A percentile compares a stretch with the other conserved stretches of the same genome.
phyloP scores from a whole-genome alignment of 1,140 invertebrate species.

The Luehdorfia chinensis region DNA sequence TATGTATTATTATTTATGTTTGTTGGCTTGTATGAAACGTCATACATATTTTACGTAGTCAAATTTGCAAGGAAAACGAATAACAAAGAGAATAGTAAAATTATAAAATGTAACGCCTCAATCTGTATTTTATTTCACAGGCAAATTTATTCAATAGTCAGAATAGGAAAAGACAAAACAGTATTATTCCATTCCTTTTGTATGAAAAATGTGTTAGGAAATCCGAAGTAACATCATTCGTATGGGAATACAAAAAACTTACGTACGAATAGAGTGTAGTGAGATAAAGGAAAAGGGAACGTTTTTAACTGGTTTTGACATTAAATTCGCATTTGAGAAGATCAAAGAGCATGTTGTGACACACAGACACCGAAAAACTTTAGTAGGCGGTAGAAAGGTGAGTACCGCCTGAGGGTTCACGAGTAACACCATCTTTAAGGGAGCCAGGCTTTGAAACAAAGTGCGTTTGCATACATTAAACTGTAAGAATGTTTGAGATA shows the following conservation, averaged over 20 bases:
- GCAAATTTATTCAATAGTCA: conserved; percentile 54
- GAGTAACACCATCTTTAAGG: conserved; percentile 64
- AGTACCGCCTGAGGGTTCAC: conserved; percentile 51
- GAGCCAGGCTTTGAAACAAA: conserved; percentile 75
- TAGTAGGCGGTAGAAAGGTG: conserved; percentile 41
- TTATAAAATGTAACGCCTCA: conserved; percentile 43
- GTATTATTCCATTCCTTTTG: conserved; percentile 51
- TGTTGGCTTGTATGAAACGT: conserved; percentile 22
- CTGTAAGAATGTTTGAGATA: conserved; percentile 74
- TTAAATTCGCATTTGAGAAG: conserved; percentile 72
- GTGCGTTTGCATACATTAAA: conserved; percentile 77
- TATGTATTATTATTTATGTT: conserved; percentile 47
- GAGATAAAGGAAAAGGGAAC: conserved; percentile 54
- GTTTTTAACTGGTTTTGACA: conserved; percentile 66
- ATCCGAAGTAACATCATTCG: conserved; percentile 44
- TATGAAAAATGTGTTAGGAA: conserved; percentile 46
- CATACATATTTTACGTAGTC: conserved; percentile 36
- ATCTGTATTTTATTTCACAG: conserved; percentile 50
- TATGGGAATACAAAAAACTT: conserved; percentile 41
- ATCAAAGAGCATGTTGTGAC: conserved; percentile 73
- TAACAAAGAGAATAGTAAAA: conserved; percentile 35
- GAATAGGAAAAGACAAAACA: conserved; percentile 52
- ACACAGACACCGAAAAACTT: conserved; percentile 62
- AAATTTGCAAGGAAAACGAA: conserved; percentile 31
- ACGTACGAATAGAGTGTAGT: conserved; percentile 35